phyloP scores from a whole-genome alignment of 2,113 vertebrate species.

The Rallus limicola region DNA sequence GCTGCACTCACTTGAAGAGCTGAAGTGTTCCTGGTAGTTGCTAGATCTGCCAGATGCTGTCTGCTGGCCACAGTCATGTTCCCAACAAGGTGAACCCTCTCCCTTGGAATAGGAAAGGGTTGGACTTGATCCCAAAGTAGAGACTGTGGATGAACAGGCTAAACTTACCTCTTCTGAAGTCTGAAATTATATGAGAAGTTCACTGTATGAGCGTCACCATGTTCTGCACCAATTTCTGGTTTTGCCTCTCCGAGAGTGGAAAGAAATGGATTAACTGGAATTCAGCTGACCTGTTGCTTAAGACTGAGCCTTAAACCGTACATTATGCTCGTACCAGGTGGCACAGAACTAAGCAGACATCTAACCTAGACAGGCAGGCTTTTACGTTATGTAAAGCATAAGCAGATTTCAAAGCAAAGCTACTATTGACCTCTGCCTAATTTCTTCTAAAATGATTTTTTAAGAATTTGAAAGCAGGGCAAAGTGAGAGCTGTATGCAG shows the following conservation, averaged over 20 bases:
- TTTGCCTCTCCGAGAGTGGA: accelerated
- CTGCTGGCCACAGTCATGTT: not conserved
- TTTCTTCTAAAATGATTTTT: conserved; percentile 58
- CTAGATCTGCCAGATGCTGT: not conserved
- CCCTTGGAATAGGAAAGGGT: not conserved
- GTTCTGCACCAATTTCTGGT: not conserved
- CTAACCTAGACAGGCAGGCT: conserved; percentile 35
- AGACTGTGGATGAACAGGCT: not conserved
- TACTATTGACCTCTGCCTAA: conserved; percentile 54
- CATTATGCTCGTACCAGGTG: not conserved
- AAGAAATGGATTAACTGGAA: conserved; percentile 6
- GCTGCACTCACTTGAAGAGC: not conserved
- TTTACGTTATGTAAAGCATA: conserved; percentile 60
- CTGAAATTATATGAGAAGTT: not conserved
- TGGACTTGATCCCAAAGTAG: not conserved
- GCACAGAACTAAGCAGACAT: conserved; percentile 26
- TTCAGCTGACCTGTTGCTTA: conserved; percentile 17
- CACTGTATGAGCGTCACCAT: not conserved
- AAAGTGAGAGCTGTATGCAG: conserved; percentile 1
- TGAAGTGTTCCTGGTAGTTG: not conserved
- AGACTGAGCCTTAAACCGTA: not conserved
- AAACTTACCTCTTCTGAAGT: not conserved
- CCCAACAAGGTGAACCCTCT: not conserved
- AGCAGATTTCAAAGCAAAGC: conserved; percentile 65
- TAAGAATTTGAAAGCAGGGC: conserved; percentile 21